Evolutionary conservation across 2,888 invertebrate species (phyloP), one percentile per base, ranked within the genome.

Genomic region (Parelbella ahira): DNA sequence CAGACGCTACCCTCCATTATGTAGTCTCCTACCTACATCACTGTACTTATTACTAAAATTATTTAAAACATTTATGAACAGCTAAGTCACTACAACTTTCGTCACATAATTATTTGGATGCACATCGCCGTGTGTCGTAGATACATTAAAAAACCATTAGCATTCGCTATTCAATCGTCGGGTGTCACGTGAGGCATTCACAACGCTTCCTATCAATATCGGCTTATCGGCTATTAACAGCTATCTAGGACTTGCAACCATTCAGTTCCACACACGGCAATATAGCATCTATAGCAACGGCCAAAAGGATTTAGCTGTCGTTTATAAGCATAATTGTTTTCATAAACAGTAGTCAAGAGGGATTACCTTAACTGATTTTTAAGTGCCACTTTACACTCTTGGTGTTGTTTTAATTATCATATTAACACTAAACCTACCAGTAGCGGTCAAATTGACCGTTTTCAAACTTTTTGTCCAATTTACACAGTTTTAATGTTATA

Each of bases 201-300:
- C 37, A 7, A 37, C 37, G 23, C 29, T 28, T 36, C 37, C 37
- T 23, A 37, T 37, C 29, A 6, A 20, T 37, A 28, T 37, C 37
- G 12, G 15, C 37, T 37, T 37, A 19, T 37, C 29, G 23, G 12
- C 9, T 29, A 20, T 29, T 23, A 21, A 28, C 28, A 9, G 13
- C 19, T 27, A 37, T 37, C 12, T 27, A 12, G 2, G 6, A 3
- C 6, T 6, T n/a, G 10, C 5, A 7, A 13, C 10, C 7, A 2
- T 10, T n/a, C 12, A n/a, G 6, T 11, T 10, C 37, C 8, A 28
- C 8, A 4, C 29, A 4, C 13, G 3, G 12, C 6, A 5, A 2
- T 28, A 37, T n/a, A 25, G 19, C 18, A 10, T 1, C n/a, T n/a
- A n/a, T n/a, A n/a, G n/a, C n/a, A n/a, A n/a, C n/a, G n/a, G n/a